phyloP scores from a whole-genome alignment of 2,888 invertebrate species.

The Acronicta psi region DNA sequence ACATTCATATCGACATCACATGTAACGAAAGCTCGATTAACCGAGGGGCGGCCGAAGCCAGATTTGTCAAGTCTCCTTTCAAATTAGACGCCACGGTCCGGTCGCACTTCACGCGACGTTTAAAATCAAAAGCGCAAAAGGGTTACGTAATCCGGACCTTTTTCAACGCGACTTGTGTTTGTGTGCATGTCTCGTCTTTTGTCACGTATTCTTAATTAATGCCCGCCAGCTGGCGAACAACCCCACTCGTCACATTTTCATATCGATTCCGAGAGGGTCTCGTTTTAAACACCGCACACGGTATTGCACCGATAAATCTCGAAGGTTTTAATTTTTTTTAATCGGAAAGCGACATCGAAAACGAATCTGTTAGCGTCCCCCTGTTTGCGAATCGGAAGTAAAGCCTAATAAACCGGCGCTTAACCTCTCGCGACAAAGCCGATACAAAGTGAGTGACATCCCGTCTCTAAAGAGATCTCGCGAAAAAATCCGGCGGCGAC shows the following conservation, averaged over 20 bases:
- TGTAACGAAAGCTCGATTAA: slow-evolving; percentile 82
- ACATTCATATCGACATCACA: slow-evolving; percentile 85
- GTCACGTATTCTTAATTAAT: slow-evolving; percentile 90
- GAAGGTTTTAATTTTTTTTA: slow-evolving; percentile 67
- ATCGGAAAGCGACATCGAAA: slow-evolving; percentile 70
- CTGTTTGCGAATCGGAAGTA: slow-evolving; percentile 85
- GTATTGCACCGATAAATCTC: slow-evolving; percentile 72
- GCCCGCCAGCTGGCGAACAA: slow-evolving; percentile 79
- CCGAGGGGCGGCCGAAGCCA: slow-evolving; percentile 86
- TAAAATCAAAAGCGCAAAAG: slow-evolving; percentile 89
- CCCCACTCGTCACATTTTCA: slow-evolving; percentile 84
- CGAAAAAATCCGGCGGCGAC: slow-evolving; percentile 86
- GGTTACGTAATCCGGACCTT: slow-evolving; percentile 88
- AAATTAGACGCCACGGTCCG: slow-evolving; percentile 83
- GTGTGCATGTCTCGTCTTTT: slow-evolving; percentile 88
- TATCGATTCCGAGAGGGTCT: slow-evolving; percentile 82
- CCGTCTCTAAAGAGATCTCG: slow-evolving; percentile 84
- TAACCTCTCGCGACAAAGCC: slow-evolving; percentile 87
- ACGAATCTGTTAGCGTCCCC: slow-evolving; percentile 76
- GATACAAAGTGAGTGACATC: slow-evolving; percentile 89
- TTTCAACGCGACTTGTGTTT: slow-evolving; percentile 84
- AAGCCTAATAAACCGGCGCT: slow-evolving; percentile 88
- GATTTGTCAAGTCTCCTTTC: slow-evolving; percentile 87
- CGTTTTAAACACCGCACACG: slow-evolving; percentile 63
- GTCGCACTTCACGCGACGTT: slow-evolving; percentile 85